These are phyloP conservation scores for Trachelus iudaicus DNA, from an alignment of 2,888 invertebrate species.

Conservation along the genomic window DNA sequence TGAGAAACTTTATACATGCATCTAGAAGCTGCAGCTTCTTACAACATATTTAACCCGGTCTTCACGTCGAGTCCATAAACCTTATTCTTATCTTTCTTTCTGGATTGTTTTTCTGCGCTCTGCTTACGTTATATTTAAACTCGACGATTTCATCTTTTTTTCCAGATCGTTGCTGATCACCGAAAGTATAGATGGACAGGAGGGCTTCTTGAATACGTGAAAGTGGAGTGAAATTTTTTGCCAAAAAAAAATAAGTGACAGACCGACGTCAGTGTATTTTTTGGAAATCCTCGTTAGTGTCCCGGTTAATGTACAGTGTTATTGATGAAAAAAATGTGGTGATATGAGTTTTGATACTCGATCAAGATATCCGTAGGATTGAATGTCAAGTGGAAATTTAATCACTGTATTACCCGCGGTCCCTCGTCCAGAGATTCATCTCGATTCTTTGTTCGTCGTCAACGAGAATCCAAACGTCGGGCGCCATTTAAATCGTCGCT, in stretches of 20 bases:
- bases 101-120: not conserved
- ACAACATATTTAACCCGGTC: not conserved
- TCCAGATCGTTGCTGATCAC: not conserved
- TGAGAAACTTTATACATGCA: not conserved
- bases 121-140: not conserved
- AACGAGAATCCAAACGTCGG: not conserved
- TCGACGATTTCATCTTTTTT: not conserved
- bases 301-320: too few species aligned
- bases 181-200: not conserved
- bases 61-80: not conserved
- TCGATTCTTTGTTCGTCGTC: not conserved
- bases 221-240: not conserved
- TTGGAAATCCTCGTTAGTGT: too few species aligned
- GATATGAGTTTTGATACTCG: not conserved
- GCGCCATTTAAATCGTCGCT: not conserved
- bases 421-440: not conserved
- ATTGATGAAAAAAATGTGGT: not conserved
- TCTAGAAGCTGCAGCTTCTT: not conserved
- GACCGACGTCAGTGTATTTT: not conserved
- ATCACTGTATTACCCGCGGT: not conserved
- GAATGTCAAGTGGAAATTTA: too few species aligned
- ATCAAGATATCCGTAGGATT: not conserved
- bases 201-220: not conserved
- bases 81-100: not conserved
- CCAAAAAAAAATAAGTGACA: not conserved